Percentiles rank a stretch among this genome's conserved stretches.
phyloP scores from a whole-genome alignment of 2,888 invertebrate genomes.

The Galeruca laticollis region DNA sequence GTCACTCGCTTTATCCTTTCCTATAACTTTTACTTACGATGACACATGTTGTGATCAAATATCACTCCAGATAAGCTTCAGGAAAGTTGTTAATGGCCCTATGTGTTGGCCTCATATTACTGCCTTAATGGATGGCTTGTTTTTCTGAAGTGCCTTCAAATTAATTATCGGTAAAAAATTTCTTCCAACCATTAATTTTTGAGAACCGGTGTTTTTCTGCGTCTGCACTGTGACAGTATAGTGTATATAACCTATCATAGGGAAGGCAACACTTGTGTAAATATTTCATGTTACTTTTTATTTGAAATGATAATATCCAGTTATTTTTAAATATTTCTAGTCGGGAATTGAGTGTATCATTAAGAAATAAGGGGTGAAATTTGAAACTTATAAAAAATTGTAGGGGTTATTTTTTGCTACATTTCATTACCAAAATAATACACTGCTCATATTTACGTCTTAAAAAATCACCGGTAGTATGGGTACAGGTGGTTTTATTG shows the following conservation, averaged over 20 bases:
- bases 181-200: conserved; percentile 47
- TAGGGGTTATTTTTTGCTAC: background rate
- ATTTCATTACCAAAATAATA: background rate
- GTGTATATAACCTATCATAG: conserved; percentile 40
- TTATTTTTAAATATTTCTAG: conserved; percentile 28
- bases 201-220: conserved; percentile 43
- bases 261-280: conserved; percentile 44
- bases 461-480: no score
- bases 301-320: conserved; percentile 19
- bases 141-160: conserved; percentile 64
- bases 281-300: conserved; percentile 37
- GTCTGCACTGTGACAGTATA: conserved; percentile 28
- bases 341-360: conserved; percentile 6
- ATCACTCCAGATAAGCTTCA: conserved; percentile 56
- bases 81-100: conserved; percentile 60
- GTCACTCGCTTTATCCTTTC: conserved; percentile 40
- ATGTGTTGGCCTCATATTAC: conserved; percentile 62
- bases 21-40: conserved; percentile 55
- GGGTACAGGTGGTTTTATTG: no score
- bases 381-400: background rate
- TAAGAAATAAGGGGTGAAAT: conserved; percentile 9
- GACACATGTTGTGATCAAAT: conserved; percentile 62
- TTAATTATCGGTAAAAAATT: conserved; percentile 61
- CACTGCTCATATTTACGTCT: no score
- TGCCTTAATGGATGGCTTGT: conserved; percentile 65